Evolutionary conservation across 2,113 vertebrate species (phyloP).

Genomic region (Nothocercus nigrocapillus): DNA sequence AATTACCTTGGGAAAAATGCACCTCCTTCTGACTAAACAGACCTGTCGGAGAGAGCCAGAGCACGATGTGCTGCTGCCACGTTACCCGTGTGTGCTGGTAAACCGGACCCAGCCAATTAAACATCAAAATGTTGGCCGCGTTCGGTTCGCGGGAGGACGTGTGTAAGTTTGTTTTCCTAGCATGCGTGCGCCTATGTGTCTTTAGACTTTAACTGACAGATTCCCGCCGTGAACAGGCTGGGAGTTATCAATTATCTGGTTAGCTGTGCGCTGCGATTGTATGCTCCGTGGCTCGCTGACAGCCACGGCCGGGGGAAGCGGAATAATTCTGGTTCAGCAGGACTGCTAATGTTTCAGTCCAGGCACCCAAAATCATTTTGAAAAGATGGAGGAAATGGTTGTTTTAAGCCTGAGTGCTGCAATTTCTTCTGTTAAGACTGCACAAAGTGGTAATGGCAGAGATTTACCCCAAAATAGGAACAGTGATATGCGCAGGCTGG

Average conservation of each 20-base stretch:
- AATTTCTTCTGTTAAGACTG: not conserved
- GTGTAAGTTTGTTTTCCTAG: slow-evolving; percentile 83
- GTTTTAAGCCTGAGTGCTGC: slow-evolving; percentile 21
- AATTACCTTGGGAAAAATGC: slow-evolving; percentile 74
- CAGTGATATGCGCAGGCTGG: not conserved
- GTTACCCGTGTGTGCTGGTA: slow-evolving; percentile 67
- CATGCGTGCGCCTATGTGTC: slow-evolving; percentile 65
- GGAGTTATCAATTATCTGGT: slow-evolving; percentile 85
- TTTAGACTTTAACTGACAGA: slow-evolving; percentile 82
- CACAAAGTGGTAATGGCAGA: not conserved
- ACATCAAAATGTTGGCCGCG: slow-evolving; percentile 77
- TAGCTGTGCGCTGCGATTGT: slow-evolving; percentile 78
- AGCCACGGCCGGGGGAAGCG: slow-evolving; percentile 72
- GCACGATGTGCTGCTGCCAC: slow-evolving; percentile 6
- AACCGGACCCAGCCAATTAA: slow-evolving; percentile 81
- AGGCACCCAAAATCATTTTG: slow-evolving; percentile 21
- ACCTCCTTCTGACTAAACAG: slow-evolving; percentile 77
- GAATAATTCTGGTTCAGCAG: slow-evolving; percentile 76
- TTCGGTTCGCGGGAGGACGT: slow-evolving; percentile 74
- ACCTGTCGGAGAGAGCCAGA: slow-evolving; percentile 76
- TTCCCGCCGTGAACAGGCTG: slow-evolving; percentile 76
- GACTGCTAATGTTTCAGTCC: slow-evolving; percentile 72
- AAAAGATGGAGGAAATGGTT: slow-evolving; percentile 45
- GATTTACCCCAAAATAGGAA: not conserved
- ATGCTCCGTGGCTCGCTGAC: slow-evolving; percentile 78